Percentiles rank a stretch among this genome's conserved stretches.
These are phyloP conservation scores for Bellardia pandia DNA, from an alignment of 2,888 invertebrate genomes.

Conservation along the genomic window DNA sequence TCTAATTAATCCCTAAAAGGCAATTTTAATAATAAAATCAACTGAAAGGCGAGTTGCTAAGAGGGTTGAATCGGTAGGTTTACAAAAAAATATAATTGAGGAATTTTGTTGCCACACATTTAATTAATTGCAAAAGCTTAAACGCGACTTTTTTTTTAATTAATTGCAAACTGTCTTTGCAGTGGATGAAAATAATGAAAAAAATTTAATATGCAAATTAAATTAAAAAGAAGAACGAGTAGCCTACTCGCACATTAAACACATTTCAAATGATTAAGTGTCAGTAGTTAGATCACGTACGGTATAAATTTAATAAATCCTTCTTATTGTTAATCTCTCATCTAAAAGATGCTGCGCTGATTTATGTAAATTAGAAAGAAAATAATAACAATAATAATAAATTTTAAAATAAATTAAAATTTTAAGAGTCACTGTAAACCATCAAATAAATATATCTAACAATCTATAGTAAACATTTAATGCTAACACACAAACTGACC, in stretches of 20 bases:
- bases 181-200: neutral
- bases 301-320: slow-evolving; percentile 36
- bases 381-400: neutral
- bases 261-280: slow-evolving; percentile 12
- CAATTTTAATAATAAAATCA: neutral
- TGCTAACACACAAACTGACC: neutral
- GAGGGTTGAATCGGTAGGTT: neutral
- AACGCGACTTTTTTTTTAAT: slow-evolving; percentile 43
- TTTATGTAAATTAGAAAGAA: neutral
- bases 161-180: slow-evolving; percentile 28
- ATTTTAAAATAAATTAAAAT: neutral
- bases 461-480: neutral
- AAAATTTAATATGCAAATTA: slow-evolving; percentile 23
- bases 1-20: slow-evolving; percentile 13
- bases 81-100: slow-evolving; percentile 13
- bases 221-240: neutral
- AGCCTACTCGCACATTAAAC: slow-evolving; percentile 5
- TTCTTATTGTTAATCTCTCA: neutral
- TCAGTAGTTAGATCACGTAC: slow-evolving; percentile 35
- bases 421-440: neutral
- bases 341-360: neutral
- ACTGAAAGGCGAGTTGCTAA: neutral
- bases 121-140: slow-evolving; percentile 31
- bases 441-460: neutral
- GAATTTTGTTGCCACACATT: slow-evolving; percentile 29